Evolutionary conservation across 2,113 vertebrate species (phyloP), one percentile per base, ranked within the genome.

Genomic region (Heterotis niloticus): DNA sequence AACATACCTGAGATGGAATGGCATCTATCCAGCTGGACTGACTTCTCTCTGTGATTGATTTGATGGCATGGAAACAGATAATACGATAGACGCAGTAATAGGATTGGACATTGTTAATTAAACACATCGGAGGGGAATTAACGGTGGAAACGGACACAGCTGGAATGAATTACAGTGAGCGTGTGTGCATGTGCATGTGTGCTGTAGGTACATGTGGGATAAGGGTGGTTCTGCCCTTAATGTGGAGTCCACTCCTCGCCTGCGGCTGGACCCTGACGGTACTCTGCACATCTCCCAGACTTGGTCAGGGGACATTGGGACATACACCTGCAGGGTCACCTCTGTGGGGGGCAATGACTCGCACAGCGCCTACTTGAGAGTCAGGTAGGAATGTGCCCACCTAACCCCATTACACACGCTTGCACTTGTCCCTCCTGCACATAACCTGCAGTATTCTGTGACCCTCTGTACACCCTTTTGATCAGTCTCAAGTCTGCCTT

Each of bases 261-360:
- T 98, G 82, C 93, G 93, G 5, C 88, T 94, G 85, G 96, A 98
- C 20, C 88, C 89, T 59, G 89, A 86, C 10, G 96, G 97, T 81
- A 94, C 96, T 20, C 91, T 99, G 76, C 95, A 98, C 86, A 95
- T 99, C 90, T 94, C 95, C 44, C 98, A 99, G 91, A 99, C 98
- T 1, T 99, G 97, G 98, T 99, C 98, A 0, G 98, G 98, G 0
- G 98, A 99, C 91, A 98, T 98, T 0, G 98, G 98, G 76, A 98
- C 94, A 1, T 99, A 99, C 90, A 95, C 94, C 88, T 99, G 98
- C 92, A 94, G 92, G 64, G 96, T 99, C 82, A 87, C 95, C 66
- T 99, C 98, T 0, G 93, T 95, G 0, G 98, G 97, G 0, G 98
- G 98, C 83, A 99, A 99, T 0, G 98, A 98, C 87, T 97, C 98